These are phyloP conservation scores for Hydrolagus colliei DNA, from an alignment of 2,797 vertebrate genomes.

Conservation along the genomic window DNA sequence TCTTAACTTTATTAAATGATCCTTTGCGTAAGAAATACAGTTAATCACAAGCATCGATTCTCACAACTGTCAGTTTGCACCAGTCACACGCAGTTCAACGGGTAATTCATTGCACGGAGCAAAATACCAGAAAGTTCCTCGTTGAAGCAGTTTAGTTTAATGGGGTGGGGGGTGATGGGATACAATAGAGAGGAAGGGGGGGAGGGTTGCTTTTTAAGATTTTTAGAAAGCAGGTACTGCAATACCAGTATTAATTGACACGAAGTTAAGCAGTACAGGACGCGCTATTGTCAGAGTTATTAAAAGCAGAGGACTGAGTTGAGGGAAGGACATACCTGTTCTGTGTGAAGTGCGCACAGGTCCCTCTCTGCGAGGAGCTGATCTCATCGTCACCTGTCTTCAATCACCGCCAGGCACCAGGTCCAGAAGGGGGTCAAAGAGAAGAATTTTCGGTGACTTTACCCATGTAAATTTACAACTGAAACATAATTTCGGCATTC, in stretches of 20 bases:
- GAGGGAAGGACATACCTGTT: neutral
- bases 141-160: neutral
- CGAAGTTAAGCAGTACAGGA: neutral
- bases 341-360: neutral
- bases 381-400: neutral
- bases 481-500: neutral
- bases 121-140: neutral
- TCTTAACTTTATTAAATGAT: neutral
- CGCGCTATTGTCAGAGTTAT: neutral
- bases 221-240: neutral
- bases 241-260: neutral
- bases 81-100: slow-evolving; percentile 12
- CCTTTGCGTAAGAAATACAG: neutral
- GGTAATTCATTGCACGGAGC: neutral
- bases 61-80: neutral
- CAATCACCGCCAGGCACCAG: no score
- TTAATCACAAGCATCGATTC: neutral
- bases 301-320: neutral
- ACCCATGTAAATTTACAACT: neutral
- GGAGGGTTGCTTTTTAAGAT: slow-evolving; percentile 8
- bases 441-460: neutral
- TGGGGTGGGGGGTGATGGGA: neutral
- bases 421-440: no score
- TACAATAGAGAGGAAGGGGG: neutral
- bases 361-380: neutral